Conservation (phyloP, 2,113 vertebrate species). For the Pterocles burchelli region DNA sequence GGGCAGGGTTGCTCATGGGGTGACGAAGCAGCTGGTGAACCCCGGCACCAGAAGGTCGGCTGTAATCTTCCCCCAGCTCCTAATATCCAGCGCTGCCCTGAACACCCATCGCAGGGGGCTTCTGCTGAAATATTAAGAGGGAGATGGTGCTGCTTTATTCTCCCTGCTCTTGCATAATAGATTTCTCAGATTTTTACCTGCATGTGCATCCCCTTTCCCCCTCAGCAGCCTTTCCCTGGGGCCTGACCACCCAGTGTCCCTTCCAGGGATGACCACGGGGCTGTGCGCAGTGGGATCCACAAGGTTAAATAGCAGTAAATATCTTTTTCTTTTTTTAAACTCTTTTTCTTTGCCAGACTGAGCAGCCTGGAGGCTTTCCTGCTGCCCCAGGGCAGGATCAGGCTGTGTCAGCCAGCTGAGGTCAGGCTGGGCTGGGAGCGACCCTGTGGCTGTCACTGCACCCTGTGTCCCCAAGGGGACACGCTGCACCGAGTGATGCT, state of each 20-base stretch:
- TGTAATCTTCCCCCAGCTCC: not conserved
- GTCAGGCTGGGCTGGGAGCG: not conserved
- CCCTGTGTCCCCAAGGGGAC: not conserved
- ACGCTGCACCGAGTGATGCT: accelerated
- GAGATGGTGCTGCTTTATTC: not conserved
- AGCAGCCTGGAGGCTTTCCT: not conserved
- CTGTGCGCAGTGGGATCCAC: not conserved
- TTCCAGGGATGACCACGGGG: not conserved
- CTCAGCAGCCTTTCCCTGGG: not conserved
- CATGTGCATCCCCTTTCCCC: not conserved
- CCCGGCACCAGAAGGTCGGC: not conserved
- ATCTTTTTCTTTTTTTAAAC: not conserved
- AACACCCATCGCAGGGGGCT: accelerated
- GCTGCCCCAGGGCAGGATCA: not conserved
- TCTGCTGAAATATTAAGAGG: accelerated
- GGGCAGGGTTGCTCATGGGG: not conserved
- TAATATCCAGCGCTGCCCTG: accelerated
- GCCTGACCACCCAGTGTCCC: not conserved
- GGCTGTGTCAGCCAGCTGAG: not conserved
- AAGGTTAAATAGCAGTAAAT: not conserved
- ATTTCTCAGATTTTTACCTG: not conserved
- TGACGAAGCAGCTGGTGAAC: not conserved
- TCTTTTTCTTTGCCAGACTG: not conserved
- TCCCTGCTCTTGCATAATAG: not conserved
- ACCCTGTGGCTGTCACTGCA: not conserved